Conservation (phyloP, 2,888 invertebrate genomes). For the Acholoe squamosa region DNA sequence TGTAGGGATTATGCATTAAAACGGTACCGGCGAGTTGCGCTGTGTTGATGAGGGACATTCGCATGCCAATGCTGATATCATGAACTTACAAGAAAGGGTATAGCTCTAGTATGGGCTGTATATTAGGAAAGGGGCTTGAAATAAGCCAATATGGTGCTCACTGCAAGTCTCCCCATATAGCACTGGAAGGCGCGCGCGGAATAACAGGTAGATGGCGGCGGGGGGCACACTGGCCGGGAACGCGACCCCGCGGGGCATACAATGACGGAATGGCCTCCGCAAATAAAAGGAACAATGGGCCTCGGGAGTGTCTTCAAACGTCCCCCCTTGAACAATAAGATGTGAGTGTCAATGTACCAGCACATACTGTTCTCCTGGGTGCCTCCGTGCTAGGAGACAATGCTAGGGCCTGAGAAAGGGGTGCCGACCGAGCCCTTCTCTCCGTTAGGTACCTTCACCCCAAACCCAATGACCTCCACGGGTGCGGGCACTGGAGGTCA, state of each 20-base stretch:
- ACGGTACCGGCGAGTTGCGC: too few species aligned
- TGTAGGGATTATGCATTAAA: too few species aligned
- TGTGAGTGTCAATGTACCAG: slow-evolving; percentile 49
- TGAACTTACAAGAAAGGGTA: too few species aligned
- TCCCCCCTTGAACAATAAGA: slow-evolving; percentile 24
- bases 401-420: background rate
- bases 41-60: too few species aligned
- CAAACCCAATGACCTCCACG: slow-evolving; percentile 49
- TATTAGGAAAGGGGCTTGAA: background rate
- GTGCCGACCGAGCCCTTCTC: background rate
- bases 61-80: too few species aligned
- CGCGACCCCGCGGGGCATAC: slow-evolving; percentile 37
- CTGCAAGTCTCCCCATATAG: background rate
- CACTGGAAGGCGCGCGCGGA: background rate
- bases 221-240: background rate
- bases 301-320: slow-evolving; percentile 48
- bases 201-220: background rate
- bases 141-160: background rate
- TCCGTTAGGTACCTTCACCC: slow-evolving; percentile 40
- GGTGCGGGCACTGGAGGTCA: background rate
- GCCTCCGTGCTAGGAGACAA: slow-evolving; percentile 31
- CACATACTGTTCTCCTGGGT: slow-evolving; percentile 20
- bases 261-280: slow-evolving; percentile 37
- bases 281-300: slow-evolving; percentile 43
- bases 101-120: too few species aligned